Evolutionary conservation across 2,113 vertebrate species (phyloP).

Genomic region (Lepidothrix coronata): DNA sequence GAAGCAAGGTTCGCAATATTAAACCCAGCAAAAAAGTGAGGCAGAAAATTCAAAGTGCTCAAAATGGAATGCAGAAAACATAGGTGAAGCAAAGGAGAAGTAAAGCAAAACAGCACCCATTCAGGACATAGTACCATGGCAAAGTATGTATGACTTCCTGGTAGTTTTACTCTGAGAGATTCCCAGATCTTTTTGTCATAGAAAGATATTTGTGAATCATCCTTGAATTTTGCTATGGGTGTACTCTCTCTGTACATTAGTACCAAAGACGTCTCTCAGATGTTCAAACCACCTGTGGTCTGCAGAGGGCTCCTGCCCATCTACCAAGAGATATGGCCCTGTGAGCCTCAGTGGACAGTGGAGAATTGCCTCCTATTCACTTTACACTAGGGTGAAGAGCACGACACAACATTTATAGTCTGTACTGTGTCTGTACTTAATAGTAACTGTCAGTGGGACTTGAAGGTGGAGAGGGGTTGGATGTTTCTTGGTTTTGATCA

Average conservation of each 20-base stretch:
- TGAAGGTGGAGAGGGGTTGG: accelerated
- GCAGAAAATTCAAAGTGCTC: not conserved
- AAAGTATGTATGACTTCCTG: not conserved
- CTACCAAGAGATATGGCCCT: not conserved
- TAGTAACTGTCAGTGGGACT: not conserved
- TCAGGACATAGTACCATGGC: not conserved
- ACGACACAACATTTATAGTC: accelerated
- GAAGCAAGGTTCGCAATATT: not conserved
- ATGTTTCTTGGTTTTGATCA: not conserved
- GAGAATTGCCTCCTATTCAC: accelerated
- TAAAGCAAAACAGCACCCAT: not conserved
- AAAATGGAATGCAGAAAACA: not conserved
- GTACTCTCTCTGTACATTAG: no score
- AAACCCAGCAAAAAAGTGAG: not conserved
- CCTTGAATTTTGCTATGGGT: not conserved
- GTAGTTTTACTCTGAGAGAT: not conserved
- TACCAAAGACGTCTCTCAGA: not conserved
- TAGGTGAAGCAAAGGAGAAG: not conserved
- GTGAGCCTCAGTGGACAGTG: accelerated
- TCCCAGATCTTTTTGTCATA: not conserved
- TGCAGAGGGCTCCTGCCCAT: not conserved
- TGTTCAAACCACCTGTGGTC: not conserved
- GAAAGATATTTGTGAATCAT: not conserved
- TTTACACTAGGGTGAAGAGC: not conserved
- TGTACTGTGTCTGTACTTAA: not conserved